Percentiles rank a stretch among this genome's conserved stretches.
phyloP scores from a whole-genome alignment of 2,797 vertebrate species.

The Mormyrops attenuatus region DNA sequence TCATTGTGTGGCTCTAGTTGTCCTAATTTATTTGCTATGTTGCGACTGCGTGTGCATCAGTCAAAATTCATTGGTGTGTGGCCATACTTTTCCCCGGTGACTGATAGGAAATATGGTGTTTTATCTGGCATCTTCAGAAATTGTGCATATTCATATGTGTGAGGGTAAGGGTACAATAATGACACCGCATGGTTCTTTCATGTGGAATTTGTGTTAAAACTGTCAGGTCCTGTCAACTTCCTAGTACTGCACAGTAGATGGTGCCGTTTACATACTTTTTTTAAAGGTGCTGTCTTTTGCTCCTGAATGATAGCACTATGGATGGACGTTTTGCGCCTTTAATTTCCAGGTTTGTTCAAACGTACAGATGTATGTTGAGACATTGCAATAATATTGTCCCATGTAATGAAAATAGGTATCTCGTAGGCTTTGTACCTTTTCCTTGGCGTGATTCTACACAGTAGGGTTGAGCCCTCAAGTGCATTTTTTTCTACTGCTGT shows the following conservation, averaged over 20 bases:
- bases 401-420: neutral
- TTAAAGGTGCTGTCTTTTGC: neutral
- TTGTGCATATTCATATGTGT: neutral
- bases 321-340: neutral
- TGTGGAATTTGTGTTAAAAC: neutral
- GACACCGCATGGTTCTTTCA: neutral
- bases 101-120: neutral
- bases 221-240: neutral
- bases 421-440: neutral
- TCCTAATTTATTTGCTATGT: neutral
- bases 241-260: neutral
- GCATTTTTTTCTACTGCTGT: neutral
- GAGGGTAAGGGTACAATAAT: neutral
- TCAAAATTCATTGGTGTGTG: neutral
- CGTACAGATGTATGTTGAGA: neutral
- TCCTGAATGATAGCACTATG: neutral
- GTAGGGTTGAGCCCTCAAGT: neutral
- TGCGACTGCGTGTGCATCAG: neutral
- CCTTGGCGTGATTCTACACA: neutral
- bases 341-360: neutral
- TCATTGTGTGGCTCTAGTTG: neutral
- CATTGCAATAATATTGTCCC: neutral
- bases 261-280: slow-evolving; percentile 9
- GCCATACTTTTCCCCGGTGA: neutral
- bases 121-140: neutral